Conservation (phyloP, 2,888 invertebrate species). For the Amphipoea lucens region DNA sequence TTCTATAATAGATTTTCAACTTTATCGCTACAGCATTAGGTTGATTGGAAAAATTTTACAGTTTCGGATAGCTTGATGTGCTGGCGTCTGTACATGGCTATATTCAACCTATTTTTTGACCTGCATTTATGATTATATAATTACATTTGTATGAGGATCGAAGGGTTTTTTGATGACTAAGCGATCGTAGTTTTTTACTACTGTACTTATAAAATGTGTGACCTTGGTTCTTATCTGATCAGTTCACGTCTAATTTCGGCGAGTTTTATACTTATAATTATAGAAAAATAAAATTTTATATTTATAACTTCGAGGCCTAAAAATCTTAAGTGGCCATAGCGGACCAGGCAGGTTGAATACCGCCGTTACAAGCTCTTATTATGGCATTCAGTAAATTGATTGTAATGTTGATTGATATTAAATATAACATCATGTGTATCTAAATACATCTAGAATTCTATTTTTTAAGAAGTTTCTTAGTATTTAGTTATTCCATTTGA, state of each 20-base stretch:
- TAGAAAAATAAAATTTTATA: too few relatives aligned
- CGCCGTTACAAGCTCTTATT: not conserved
- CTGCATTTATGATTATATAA: conserved; percentile 22
- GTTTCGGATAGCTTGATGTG: too few relatives aligned
- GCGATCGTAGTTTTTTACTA: not conserved
- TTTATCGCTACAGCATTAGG: too few relatives aligned
- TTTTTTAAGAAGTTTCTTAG: conserved; percentile 40
- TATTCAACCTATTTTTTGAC: conserved; percentile 22
- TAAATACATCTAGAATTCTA: conserved; percentile 12
- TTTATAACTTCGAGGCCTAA: not conserved
- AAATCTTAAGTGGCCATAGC: not conserved
- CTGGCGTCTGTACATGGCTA: not conserved
- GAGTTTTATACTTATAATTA: not conserved
- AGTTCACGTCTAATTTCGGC: not conserved
- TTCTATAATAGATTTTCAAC: too few relatives aligned
- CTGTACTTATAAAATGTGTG: not conserved
- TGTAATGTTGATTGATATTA: not conserved
- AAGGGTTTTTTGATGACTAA: conserved; percentile 12
- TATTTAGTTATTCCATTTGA: conserved; percentile 21
- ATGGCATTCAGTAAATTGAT: conserved; percentile 11
- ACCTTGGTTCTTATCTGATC: not conserved
- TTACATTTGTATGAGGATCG: conserved; percentile 15
- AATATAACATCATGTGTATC: conserved; percentile 1
- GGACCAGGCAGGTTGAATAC: not conserved
- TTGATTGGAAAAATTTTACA: too few relatives aligned